Evolutionary conservation across 2,113 vertebrate species (phyloP).

Genomic region (Indicator maculatus): DNA sequence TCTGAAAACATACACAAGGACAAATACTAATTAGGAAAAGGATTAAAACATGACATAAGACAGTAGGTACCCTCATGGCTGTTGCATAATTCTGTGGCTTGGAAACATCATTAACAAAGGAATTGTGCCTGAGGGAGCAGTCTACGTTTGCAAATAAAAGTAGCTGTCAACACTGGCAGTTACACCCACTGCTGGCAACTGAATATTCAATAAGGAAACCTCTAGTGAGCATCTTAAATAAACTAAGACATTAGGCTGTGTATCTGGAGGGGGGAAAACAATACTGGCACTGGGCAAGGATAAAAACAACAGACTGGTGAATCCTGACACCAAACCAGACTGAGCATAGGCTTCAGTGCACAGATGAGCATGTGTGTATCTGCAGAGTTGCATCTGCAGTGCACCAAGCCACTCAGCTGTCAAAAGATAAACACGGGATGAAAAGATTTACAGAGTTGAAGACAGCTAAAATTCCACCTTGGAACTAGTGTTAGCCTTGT

Average conservation of each 20-base stretch:
- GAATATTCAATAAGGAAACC: background rate
- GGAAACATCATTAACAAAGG: conserved; percentile 14
- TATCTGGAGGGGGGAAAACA: background rate
- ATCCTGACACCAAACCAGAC: background rate
- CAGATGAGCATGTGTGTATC: accelerated
- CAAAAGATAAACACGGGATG: background rate
- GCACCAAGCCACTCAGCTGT: background rate
- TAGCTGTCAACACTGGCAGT: background rate
- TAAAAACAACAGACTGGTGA: background rate
- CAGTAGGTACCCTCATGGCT: background rate
- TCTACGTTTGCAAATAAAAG: background rate
- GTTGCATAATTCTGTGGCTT: background rate
- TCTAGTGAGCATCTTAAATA: background rate
- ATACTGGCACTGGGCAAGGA: background rate
- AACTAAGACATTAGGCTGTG: background rate
- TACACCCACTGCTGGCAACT: background rate
- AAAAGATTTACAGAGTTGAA: background rate
- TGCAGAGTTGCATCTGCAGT: background rate
- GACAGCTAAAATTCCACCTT: background rate
- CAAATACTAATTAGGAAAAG: conserved; percentile 12
- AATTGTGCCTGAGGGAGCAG: background rate
- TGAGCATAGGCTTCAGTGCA: background rate
- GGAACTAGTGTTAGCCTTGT: background rate
- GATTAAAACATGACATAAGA: background rate
- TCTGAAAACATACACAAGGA: background rate